A percentile compares a stretch with the other conserved stretches of the same genome.
Conservation (phyloP, 1,140 invertebrate species). For the Drosophila sturtevanti region DNA sequence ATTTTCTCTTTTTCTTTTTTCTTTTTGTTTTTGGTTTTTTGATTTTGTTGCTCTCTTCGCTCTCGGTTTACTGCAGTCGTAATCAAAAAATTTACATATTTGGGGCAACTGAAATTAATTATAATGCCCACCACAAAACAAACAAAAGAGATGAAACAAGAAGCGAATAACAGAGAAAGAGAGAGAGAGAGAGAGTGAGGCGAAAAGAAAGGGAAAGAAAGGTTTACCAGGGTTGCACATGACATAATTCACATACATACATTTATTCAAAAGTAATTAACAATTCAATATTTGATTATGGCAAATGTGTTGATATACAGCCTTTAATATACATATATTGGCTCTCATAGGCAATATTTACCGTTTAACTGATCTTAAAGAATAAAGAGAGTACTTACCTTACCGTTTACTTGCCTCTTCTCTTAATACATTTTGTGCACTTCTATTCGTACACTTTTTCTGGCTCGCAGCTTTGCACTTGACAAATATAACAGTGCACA, state of each 20-base stretch:
- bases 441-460: too few species aligned
- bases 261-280: neutral
- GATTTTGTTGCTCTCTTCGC: constrained; percentile 31
- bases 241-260: neutral
- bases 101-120: constrained; percentile 72
- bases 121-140: constrained; percentile 61
- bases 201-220: neutral
- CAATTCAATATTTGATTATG: too few species aligned
- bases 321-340: too few species aligned
- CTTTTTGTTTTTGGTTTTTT: neutral
- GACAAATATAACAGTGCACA: too few species aligned
- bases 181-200: constrained; percentile 10
- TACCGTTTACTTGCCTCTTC: too few species aligned
- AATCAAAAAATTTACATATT: constrained; percentile 74
- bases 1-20: neutral
- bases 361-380: neutral
- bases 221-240: constrained; percentile 20
- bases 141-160: constrained; percentile 25
- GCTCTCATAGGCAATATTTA: too few species aligned
- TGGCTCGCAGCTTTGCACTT: too few species aligned
- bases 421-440: too few species aligned
- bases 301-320: too few species aligned
- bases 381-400: too few species aligned
- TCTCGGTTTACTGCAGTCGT: constrained; percentile 54
- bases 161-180: constrained; percentile 22